Base-by-base conservation (phyloP, 2,797 vertebrate genomes). In the Lycodopsis pacificus region DNA sequence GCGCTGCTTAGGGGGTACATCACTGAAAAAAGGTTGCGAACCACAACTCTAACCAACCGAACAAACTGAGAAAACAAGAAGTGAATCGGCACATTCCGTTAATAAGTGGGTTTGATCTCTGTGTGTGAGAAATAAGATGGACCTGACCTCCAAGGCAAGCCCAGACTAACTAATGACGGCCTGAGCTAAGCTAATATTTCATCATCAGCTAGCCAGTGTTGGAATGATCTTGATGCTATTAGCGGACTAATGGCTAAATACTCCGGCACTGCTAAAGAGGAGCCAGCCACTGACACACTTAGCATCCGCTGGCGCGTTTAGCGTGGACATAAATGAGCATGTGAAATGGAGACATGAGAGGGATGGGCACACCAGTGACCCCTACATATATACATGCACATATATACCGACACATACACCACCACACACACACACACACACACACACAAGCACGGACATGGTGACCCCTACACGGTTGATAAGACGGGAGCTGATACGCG, bases 181-280 rank as follows among this genome's bases (percentile, higher is more conserved):
- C 81, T 75, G 80, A 89, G 85, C 87, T 89, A 89, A 93, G 91
- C 92, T 95, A 94, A 94, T 95, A 95, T 94, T 94, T 95, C 92
- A 92, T 94, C 91, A 95, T 95, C 92, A 92, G 83, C 83, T 81
- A 73, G 73, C 86, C 81, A 20, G 76, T 88, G 86, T 85, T 91
- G 86, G 91, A 94, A 93, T 90, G 89, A 92, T 92, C 92, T 82
- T 86, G 90, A 88, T 90, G 87, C 91, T 91, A 93, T 94, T 94
- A 94, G 92, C 76, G 71, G 84, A 80, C 90, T 94, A 94, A 94
- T 94, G 92, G 92, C 89, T 92, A 93, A 95, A 95, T 94, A 93
- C 90, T 91, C 71, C 38, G 57, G 82, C 82, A 1, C 83, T 83
- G 91, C 91, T 90, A 85, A 89, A 92, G 91, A 91, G 92, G 81